Base-by-base conservation (phyloP, 2,888 invertebrate genomes). In the Pristionchus mayeri region DNA sequence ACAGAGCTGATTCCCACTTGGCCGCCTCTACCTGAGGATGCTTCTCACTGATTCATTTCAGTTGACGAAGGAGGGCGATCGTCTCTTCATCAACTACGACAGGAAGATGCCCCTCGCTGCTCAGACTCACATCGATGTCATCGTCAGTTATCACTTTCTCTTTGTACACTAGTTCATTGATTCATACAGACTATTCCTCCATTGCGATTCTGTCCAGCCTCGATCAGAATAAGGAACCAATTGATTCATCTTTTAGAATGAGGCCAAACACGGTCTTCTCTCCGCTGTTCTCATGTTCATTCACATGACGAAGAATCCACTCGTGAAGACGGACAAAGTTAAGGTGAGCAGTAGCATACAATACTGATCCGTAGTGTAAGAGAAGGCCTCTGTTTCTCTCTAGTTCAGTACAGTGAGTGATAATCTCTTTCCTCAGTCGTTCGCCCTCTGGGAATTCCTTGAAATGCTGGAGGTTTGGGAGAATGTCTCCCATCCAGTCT, bases 211-310 rank as follows among this genome's bases (percentile, higher is more conserved):
- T n/a, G n/a, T n/a, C n/a, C n/a, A n/a, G n/a, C n/a, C n/a, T n/a
- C 13, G 44, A 44, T 44, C 44, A 44, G 44, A 44, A 44, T 13
- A 13, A 44, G 44, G 44, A 13, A 9, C n/a, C n/a, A 50, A 50
- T 7, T 54, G 24, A 54, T 54, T n/a, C n/a, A 13, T 7, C 9
- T 4, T 44, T 52, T 21, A 84, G 84, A 30, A 24, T n/a, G 84
- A 84, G 6, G 71, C 84, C 18, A 71, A 84, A 54, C 34, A 75
- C 9, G 84, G 84, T n/a, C 54, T 84, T 6, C 84, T 84, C 18
- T 44, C 40, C 13, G 27, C 75, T 24, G 84, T 84, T 16, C 84
- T 84, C 84, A 71, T 84, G 71, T 84, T 71, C 75, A 83, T 83
- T 44, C 52, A 71, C 71, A 83, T 83, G 83, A 27, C 50, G 11